Evolutionary conservation across 2,113 vertebrate species (phyloP), one percentile per base, ranked within the genome.

Genomic region (Gorsachius goisagi): DNA sequence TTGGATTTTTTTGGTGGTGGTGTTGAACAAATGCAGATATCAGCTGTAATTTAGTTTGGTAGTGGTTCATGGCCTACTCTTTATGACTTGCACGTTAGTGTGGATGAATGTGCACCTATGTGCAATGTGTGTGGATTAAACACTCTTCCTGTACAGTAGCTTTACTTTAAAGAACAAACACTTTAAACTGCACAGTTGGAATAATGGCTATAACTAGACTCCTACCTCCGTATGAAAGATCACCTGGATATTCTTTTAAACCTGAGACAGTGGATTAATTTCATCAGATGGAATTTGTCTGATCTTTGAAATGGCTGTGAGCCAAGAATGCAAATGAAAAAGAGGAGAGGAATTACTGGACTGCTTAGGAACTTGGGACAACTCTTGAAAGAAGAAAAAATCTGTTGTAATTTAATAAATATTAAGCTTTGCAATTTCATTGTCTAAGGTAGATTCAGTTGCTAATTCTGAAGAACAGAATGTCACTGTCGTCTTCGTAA

Each of bases 231-330:
- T 3, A 15, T 0, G 1, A 80, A 28, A 30, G 19, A 52, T 13
- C 84, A 58, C 45, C 32, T 63, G 81, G 66, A 27, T 85, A n/a
- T 35, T 91, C 85, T 95, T 92, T 92, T 87, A 94, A 71, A 95
- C 55, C 77, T 55, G 35, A 45, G 89, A 69, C 75, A 53, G 26
- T 33, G n/a, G 73, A 74, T 95, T 92, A 20, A 91, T 96, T 96
- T 94, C 77, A 94, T 68, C 56, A 56, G 74, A 71, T 90, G 95
- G 85, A 94, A 78, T 94, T 86, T 86, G 89, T 85, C 90, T 94
- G 63, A 53, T 93, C 69, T 67, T 55, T 78, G 73, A 82, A 86
- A 44, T 78, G 93, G 64, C 81, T 50, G 23, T 37, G 77, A 95
- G 91, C 68, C 60, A 92, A 75, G 87, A 71, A 75, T 63, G 69